These are phyloP conservation scores for Rhopalosiphum nymphaeae DNA, from an alignment of 2,888 invertebrate species.

Conservation along the genomic window DNA sequence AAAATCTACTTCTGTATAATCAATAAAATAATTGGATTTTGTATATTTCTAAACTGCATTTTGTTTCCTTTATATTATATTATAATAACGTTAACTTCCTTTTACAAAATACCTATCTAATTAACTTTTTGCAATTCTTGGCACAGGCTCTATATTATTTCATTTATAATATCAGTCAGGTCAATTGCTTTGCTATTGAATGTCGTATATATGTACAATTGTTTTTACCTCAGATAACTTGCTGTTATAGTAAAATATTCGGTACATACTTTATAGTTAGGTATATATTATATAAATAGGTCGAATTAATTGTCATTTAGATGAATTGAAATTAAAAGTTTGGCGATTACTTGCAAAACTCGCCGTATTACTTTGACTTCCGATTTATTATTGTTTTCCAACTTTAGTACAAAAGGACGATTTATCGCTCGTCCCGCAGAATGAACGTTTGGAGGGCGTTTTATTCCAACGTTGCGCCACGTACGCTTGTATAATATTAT, in stretches of 20 bases:
- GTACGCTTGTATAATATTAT: slow-evolving; percentile 7
- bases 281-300: slow-evolving; percentile 9
- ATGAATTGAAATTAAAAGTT: slow-evolving; percentile 51
- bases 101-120: neutral
- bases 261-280: neutral
- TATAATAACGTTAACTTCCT: neutral
- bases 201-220: neutral
- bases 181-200: neutral
- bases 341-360: slow-evolving; percentile 9
- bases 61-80: neutral
- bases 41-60: neutral
- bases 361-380: neutral
- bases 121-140: neutral
- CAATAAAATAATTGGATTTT: neutral
- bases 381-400: slow-evolving; percentile 54
- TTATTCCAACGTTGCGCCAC: neutral
- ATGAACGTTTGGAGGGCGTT: neutral
- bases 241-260: neutral
- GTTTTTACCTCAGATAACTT: neutral
- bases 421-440: neutral
- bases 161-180: neutral
- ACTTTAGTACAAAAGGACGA: slow-evolving; percentile 25
- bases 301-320: neutral
- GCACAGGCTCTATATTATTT: neutral
- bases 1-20: neutral